phyloP scores from a whole-genome alignment of 2,888 invertebrate species.

The Aplocera efformata region DNA sequence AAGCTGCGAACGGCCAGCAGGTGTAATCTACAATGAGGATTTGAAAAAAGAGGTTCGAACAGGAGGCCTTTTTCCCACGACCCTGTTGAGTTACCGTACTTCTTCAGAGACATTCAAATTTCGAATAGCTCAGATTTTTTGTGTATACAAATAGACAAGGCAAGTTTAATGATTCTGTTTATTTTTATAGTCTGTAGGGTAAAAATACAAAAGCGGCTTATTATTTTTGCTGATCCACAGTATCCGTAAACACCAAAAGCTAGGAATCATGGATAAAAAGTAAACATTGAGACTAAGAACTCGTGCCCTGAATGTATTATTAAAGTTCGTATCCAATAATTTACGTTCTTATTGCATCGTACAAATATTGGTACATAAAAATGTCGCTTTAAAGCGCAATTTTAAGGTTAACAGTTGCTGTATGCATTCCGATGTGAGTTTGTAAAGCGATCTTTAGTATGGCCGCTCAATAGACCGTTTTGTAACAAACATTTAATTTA shows the following conservation, averaged over 20 bases:
- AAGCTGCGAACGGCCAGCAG: conserved; percentile 78
- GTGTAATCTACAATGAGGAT: conserved; percentile 76
- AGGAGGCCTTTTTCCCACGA: conserved; percentile 79
- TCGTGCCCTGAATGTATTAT: conserved; percentile 12
- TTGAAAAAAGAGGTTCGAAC: conserved; percentile 73
- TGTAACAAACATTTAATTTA: too few relatives aligned
- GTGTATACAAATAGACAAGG: neutral
- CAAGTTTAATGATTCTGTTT: too few relatives aligned
- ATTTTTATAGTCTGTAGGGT: too few relatives aligned
- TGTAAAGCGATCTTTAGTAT: conserved; percentile 27
- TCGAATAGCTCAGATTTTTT: conserved; percentile 29
- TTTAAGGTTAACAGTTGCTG: conserved; percentile 31
- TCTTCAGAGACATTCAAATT: conserved; percentile 44
- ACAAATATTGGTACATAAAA: conserved; percentile 37
- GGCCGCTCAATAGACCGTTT: neutral
- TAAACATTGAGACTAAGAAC: conserved; percentile 2
- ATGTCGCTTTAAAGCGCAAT: conserved; percentile 31
- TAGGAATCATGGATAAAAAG: conserved; percentile 1
- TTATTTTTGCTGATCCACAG: too few relatives aligned
- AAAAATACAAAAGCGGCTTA: too few relatives aligned
- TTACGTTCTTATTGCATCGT: conserved; percentile 20
- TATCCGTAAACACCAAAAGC: too few relatives aligned
- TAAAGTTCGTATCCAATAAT: conserved; percentile 13
- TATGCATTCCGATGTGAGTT: conserved; percentile 45
- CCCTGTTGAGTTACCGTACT: conserved; percentile 52